Percentiles rank a stretch among this genome's conserved stretches.
Evolutionary conservation across 2,797 vertebrate species (phyloP).

Genomic region (Macropodus opercularis): DNA sequence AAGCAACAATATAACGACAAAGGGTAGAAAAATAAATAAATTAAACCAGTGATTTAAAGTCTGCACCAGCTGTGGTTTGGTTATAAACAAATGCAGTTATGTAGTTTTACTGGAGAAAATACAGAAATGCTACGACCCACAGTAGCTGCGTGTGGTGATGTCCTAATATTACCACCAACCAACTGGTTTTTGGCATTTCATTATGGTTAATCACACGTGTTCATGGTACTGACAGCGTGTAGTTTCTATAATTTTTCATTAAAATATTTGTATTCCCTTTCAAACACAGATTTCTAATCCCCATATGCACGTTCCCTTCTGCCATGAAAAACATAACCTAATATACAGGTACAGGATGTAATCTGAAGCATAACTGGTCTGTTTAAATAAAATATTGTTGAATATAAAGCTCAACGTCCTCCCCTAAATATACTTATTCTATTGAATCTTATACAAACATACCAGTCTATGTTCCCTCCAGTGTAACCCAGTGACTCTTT

Average conservation of each 20-base stretch:
- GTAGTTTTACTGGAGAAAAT: neutral
- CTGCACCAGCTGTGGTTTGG: no score
- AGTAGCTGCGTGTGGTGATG: no score
- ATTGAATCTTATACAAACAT: constrained; percentile 7
- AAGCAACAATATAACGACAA: constrained; percentile 3
- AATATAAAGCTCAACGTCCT: neutral
- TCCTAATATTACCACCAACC: no score
- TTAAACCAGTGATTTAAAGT: neutral
- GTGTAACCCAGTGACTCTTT: constrained; percentile 23
- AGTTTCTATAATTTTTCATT: neutral
- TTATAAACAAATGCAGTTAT: neutral
- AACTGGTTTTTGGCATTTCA: no score
- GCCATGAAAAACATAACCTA: no score
- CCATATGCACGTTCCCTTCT: neutral
- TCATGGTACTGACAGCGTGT: no score
- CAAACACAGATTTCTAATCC: constrained; percentile 1
- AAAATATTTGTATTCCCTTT: neutral
- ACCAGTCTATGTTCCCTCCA: neutral
- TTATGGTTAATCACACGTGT: no score
- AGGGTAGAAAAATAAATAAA: neutral
- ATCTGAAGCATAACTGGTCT: neutral
- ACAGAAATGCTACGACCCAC: no score
- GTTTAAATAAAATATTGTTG: constrained; percentile 5
- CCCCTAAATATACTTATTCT: neutral
- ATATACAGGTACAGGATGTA: neutral